phyloP scores from a whole-genome alignment of 2,888 invertebrate species.

The Agrotis puta region DNA sequence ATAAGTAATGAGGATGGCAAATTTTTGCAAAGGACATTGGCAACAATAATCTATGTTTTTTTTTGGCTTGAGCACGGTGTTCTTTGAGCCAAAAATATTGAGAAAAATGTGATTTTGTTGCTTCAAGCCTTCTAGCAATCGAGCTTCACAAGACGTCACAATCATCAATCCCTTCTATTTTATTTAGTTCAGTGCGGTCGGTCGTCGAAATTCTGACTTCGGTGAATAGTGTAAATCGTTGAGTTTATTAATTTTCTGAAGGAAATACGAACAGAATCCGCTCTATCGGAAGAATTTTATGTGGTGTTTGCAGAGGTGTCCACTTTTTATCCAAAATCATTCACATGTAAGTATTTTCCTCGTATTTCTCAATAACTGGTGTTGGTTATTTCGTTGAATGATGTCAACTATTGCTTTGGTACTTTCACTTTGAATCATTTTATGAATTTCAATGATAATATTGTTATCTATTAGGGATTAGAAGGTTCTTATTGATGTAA shows the following conservation, averaged over 20 bases:
- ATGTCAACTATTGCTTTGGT: conserved; percentile 78
- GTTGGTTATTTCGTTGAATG: conserved; percentile 71
- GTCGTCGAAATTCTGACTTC: conserved; percentile 57
- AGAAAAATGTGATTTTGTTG: conserved; percentile 32
- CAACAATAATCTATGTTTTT: conserved; percentile 8
- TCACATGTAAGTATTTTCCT: conserved; percentile 68
- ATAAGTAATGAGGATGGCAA: not conserved
- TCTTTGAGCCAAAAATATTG: conserved; percentile 39
- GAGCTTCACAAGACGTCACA: not conserved
- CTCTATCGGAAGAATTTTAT: conserved; percentile 45
- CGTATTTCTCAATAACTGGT: conserved; percentile 49
- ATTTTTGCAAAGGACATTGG: not conserved
- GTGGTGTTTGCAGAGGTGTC: conserved; percentile 56
- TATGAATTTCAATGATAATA: conserved; percentile 37
- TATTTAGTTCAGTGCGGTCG: conserved; percentile 58
- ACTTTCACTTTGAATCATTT: conserved; percentile 76
- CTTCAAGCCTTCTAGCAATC: conserved; percentile 21
- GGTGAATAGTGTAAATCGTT: conserved; percentile 54
- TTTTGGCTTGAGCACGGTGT: conserved; percentile 34
- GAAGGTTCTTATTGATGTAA: conserved; percentile 30
- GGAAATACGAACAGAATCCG: conserved; percentile 36
- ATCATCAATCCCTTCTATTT: conserved; percentile 40
- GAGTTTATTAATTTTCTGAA: conserved; percentile 26
- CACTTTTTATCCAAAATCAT: conserved; percentile 37
- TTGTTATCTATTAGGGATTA: conserved; percentile 16